Conservation (phyloP, 2,888 invertebrate genomes). For the Mycalesis mineus region DNA sequence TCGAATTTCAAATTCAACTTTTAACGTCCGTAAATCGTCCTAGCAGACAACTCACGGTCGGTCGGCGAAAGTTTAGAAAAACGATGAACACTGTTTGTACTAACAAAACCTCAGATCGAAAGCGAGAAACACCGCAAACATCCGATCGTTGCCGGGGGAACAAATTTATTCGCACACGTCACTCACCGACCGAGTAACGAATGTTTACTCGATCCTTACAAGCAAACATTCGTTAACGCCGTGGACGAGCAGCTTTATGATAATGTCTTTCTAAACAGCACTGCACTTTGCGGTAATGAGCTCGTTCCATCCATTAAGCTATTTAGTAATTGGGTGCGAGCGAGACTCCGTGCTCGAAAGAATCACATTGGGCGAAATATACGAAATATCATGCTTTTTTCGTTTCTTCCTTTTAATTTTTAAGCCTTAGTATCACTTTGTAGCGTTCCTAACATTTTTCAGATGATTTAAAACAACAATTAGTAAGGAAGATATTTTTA, state of each 20-base stretch:
- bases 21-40: too few relatives aligned
- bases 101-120: not conserved
- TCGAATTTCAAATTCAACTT: too few relatives aligned
- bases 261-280: constrained; percentile 47
- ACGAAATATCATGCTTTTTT: not conserved
- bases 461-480: too few relatives aligned
- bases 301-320: constrained; percentile 58
- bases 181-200: constrained; percentile 3
- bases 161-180: constrained; percentile 5
- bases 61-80: not conserved
- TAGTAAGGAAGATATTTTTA: too few relatives aligned
- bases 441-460: too few relatives aligned
- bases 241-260: constrained; percentile 33
- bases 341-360: constrained; percentile 42
- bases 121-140: constrained; percentile 2
- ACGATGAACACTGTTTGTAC: not conserved
- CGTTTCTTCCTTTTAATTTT: too few relatives aligned
- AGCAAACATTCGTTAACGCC: constrained; percentile 19
- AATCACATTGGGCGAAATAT: constrained; percentile 30
- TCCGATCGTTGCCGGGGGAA: not conserved
- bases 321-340: constrained; percentile 50
- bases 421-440: too few relatives aligned
- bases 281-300: constrained; percentile 58
- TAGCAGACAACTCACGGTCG: too few relatives aligned
- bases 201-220: constrained; percentile 1